Percentiles rank a stretch among this genome's conserved stretches.
Evolutionary conservation across 1,140 invertebrate genomes (phyloP).

Genomic region (Myzus persicae): DNA sequence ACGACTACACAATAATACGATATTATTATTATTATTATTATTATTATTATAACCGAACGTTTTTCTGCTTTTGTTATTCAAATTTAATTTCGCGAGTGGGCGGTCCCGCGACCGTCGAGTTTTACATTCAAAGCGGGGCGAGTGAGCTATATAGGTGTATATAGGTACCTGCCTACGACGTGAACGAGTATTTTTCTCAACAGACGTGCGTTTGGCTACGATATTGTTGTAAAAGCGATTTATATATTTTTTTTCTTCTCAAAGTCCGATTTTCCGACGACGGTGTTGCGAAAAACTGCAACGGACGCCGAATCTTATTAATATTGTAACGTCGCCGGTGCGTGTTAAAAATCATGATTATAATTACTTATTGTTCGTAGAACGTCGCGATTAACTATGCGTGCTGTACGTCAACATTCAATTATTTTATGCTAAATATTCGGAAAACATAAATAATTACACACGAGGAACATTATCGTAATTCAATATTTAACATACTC

Average conservation of each 20-base stretch:
- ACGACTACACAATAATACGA: background rate
- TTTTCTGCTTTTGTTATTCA: constrained; percentile 9
- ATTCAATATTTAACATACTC: no score
- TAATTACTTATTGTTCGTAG: background rate
- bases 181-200: background rate
- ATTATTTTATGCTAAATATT: background rate
- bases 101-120: background rate
- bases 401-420: background rate
- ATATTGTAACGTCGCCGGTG: background rate
- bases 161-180: background rate
- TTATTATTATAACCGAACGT: background rate
- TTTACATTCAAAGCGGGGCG: background rate
- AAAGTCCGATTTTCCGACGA: background rate
- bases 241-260: background rate
- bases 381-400: background rate
- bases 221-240: background rate
- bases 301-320: background rate
- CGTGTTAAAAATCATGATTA: background rate
- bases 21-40: background rate
- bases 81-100: constrained; percentile 6
- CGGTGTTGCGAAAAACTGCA: background rate
- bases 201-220: background rate
- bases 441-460: background rate
- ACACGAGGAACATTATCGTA: background rate
- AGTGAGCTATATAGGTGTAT: background rate